Base-by-base conservation (phyloP, 2,888 invertebrate species). In the Diplazon laetatorius region DNA sequence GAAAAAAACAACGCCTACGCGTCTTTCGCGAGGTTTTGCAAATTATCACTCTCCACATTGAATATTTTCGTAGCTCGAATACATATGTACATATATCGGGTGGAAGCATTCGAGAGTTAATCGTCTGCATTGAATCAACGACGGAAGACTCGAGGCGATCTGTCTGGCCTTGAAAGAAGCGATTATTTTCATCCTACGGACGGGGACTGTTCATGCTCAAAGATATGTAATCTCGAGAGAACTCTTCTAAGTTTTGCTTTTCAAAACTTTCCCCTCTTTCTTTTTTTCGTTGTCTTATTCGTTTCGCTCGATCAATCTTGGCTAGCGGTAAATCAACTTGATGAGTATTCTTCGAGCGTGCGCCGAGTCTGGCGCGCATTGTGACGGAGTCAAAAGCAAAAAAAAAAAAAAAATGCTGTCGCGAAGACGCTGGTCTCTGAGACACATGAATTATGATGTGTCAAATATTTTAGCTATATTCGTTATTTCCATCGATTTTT, bases 171-270 rank as follows among this genome's bases (percentile, higher is more conserved):
- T 50, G 9, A 16, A 55, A 55, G 30, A 44, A 12, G 30, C 12
- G 30, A 42, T 35, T 52, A 52, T 63, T 48, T 20, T 4, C 25
- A 42, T 35, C 25, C 30, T 30, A 10, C 12, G n/a, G 2, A 68
- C 18, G 8, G 10, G 20, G 18, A 18, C 68, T 68, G 42, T 12
- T 55, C 52, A 16, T 44, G 4, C 44, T 68, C 44, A 44, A 5
- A 42, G 68, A 68, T 55, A 55, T 12, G 55, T 55, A 68, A 68
- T 62, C 78, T 78, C 70, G 52, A 78, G 78, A 22, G 60, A 20
- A 70, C 48, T 59, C 70, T 57, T 16, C 37, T 25, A n/a, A 37
- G 22, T 50, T 63, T 39, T 59, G 65, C 20, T 65, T 59, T 52
- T 16, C n/a, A n/a, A n/a, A n/a, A n/a, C n/a, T n/a, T n/a, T n/a